Evolutionary conservation across 2,888 invertebrate genomes (phyloP), one percentile per base, ranked within the genome.

Genomic region (Drosophila algonquin): DNA sequence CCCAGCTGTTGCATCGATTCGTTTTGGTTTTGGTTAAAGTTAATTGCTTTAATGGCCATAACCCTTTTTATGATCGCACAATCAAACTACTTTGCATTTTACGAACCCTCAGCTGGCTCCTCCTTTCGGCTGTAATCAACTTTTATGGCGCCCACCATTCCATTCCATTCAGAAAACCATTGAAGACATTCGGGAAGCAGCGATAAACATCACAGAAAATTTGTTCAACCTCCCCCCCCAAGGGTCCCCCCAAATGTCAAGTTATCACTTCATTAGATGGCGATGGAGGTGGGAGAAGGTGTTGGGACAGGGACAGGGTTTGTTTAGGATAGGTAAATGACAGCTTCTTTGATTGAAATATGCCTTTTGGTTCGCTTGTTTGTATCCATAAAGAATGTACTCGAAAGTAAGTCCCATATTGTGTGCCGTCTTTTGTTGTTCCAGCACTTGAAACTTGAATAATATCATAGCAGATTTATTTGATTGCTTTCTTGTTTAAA

Each of bases 41-140:
- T 86, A 82, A 82, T 82, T 86, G 82, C 71, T 71, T 86, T 86
- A 81, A 82, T 77, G 83, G 77, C 73, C 75, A 60, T 86, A 58
- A 82, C 83, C 65, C 45, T 73, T 71, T 74, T 81, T 86, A 87
- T 87, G 73, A 68, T 67, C 78, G 50, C 46, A 75, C 78, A 80
- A 87, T 84, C 73, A 76, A 81, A 78, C 67, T 76, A 81, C 80
- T 78, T 81, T 76, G 78, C 77, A 74, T 79, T 83, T 86, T 86
- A 83, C 78, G 74, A 51, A 50, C 63, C 65, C 75, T 57, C 72
- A 61, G 7, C 61, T 44, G 27, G 61, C 63, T 21, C 63, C 60
- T 16, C 32, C 51, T 47, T 35, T 44, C 18, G 27, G 50, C 35
- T 47, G 70, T 57, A 75, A 75, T 79, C 73, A 73, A 67, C 48